Conservation (phyloP, 2,113 vertebrate species). For the Australoheros scitulus region DNA sequence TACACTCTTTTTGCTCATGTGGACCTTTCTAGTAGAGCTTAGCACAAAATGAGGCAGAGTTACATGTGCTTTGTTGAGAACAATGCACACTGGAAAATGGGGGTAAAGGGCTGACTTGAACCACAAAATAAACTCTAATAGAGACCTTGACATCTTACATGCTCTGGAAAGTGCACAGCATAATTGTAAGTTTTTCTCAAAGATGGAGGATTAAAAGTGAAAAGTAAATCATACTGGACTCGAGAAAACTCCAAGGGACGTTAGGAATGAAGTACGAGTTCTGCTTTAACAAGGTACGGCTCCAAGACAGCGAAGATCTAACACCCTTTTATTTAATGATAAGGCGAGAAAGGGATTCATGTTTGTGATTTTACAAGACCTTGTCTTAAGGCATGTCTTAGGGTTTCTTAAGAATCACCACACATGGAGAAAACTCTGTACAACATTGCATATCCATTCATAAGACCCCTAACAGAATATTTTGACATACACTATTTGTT, state of each 20-base stretch:
- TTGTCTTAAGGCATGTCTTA: neutral
- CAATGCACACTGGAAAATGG: constrained; percentile 4
- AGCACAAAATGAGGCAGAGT: neutral
- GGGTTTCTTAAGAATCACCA: neutral
- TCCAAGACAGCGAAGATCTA: constrained; percentile 21
- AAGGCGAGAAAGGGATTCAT: constrained; percentile 14
- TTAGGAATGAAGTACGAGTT: constrained; percentile 19
- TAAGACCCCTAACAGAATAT: neutral
- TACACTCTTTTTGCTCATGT: constrained; percentile 22
- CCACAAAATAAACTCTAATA: constrained; percentile 15
- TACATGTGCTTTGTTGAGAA: constrained; percentile 11
- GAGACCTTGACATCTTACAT: constrained; percentile 5
- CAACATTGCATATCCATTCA: neutral
- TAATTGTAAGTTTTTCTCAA: constrained; percentile 21
- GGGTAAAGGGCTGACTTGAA: neutral
- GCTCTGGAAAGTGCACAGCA: neutral
- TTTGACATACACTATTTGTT: neutral
- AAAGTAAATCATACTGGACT: constrained; percentile 6
- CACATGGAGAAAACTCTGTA: neutral
- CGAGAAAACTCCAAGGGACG: constrained; percentile 26
- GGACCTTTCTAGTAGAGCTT: neutral
- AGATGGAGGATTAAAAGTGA: constrained; percentile 28
- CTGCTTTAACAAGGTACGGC: neutral
- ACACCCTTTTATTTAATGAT: constrained; percentile 24
- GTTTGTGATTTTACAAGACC: constrained; percentile 2